Evolutionary conservation across 2,113 vertebrate genomes (phyloP), one percentile per base, ranked within the genome.

Genomic region (Bubo blakistoni): DNA sequence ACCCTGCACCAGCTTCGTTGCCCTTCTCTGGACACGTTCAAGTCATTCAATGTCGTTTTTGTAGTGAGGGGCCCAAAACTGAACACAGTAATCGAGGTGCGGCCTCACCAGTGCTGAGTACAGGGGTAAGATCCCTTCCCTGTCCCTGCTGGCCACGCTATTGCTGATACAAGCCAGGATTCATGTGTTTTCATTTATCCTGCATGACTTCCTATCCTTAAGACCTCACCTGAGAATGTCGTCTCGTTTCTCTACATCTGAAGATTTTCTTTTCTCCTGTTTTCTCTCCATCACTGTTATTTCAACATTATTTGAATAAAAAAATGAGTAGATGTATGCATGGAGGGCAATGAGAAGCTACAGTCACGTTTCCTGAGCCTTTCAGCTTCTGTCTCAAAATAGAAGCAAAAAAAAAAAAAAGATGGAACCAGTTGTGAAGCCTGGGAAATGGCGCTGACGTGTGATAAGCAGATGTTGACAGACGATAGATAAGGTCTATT

Each of bases 301-400:
- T 49, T 38, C 61, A 20, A 1, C 14, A 0, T 16, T 24, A 1
- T 32, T 32, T 27, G 10, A 16, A 34, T 25, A 14, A 42, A 10
- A 46, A 38, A 34, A 15, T 1, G 7, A 5, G 36, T 36, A 42
- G 38, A 7, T 44, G 49, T 14, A 1, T 10, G 13, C 21, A 0
- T 7, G 61, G 85, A 69, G 71, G 55, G 70, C 24, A 11, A 2
- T 6, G 66, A 55, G 80, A 62, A 55, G 62, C 69, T 46, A 5
- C 40, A 54, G 69, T 67, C 54, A 13, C 6, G 0, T 58, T 84
- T 62, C 49, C 74, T 21, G 42, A 77, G 63, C 83, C 38, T 81
- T 66, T 32, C 81, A 74, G 74, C 61, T 73, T 42, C 76, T 51
- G 36, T 30, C 71, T 34, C 36, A 46, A 59, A 89, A 70, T 38